Percentiles rank a stretch among this genome's conserved stretches.
Evolutionary conservation across 2,888 invertebrate genomes (phyloP).

Genomic region (Protophormia terraenovae): DNA sequence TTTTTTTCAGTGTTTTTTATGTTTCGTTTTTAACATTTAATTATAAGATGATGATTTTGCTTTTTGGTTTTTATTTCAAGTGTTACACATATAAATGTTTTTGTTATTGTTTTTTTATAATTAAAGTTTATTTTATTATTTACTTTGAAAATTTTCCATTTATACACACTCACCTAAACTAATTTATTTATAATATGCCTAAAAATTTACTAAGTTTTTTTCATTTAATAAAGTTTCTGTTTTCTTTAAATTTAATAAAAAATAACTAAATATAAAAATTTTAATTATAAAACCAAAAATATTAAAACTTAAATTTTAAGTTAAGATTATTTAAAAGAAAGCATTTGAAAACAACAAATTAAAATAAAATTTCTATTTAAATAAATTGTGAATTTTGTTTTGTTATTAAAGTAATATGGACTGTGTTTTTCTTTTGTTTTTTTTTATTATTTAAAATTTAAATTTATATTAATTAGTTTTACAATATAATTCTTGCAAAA

Average conservation of each 20-base stretch:
- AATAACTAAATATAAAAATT: background rate
- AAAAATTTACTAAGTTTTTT: conserved; percentile 46
- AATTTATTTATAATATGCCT: conserved; percentile 39
- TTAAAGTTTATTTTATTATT: background rate
- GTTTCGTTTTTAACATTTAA: conserved; percentile 48
- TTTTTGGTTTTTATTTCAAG: background rate
- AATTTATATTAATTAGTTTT: conserved; percentile 13
- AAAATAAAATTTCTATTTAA: background rate
- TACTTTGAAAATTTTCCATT: conserved; percentile 20
- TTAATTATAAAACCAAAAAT: background rate
- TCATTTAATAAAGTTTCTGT: background rate
- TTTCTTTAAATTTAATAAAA: background rate
- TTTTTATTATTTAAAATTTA: too few relatives aligned
- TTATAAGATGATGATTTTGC: conserved; percentile 30
- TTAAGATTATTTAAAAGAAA: too few relatives aligned
- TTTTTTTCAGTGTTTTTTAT: conserved; percentile 8
- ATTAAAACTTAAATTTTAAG: background rate
- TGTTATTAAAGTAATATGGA: conserved; percentile 54
- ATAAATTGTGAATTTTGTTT: too few relatives aligned
- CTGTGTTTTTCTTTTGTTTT: conserved; percentile 16
- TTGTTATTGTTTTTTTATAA: background rate
- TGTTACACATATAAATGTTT: conserved; percentile 50
- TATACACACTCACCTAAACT: conserved; percentile 48
- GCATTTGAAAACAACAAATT: background rate
- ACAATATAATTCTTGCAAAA: conserved; percentile 11